phyloP scores from a whole-genome alignment of 1,140 invertebrate genomes.

The Prorops nasuta region DNA sequence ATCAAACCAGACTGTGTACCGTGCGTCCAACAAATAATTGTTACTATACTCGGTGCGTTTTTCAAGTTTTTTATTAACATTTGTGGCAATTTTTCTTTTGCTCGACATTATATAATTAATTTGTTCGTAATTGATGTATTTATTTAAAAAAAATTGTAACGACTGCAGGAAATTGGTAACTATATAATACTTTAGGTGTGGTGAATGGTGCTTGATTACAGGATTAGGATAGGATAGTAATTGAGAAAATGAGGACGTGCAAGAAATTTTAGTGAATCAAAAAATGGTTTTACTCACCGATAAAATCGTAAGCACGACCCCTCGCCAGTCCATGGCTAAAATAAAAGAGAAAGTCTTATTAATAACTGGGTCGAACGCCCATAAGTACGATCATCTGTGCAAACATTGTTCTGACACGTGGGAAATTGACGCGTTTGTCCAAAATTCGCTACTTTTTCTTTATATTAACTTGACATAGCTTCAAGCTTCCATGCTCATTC shows the following conservation, averaged over 20 bases:
- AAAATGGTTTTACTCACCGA: slow-evolving; percentile 39
- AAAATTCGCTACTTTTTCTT: slow-evolving; percentile 2
- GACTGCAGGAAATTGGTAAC: neutral
- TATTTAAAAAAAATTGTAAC: neutral
- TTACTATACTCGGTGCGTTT: too few species aligned
- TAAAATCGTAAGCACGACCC: slow-evolving; percentile 37
- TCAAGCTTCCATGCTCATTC: neutral
- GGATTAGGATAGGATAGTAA: neutral
- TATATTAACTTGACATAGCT: neutral
- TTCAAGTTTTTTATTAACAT: too few species aligned
- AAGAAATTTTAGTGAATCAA: neutral
- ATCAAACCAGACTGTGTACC: too few species aligned
- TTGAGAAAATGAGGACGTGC: neutral
- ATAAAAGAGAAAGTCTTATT: slow-evolving; percentile 53
- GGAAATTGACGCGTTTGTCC: slow-evolving; percentile 7
- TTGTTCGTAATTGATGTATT: neutral
- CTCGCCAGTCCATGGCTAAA: slow-evolving; percentile 53
- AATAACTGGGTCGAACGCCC: slow-evolving; percentile 44
- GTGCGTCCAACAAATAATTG: too few species aligned
- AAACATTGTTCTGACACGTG: slow-evolving; percentile 15
- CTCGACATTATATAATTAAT: neutral
- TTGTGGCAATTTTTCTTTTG: too few species aligned
- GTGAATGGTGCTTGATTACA: neutral
- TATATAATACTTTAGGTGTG: neutral
- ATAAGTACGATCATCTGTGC: slow-evolving; percentile 22